A percentile compares a stretch with the other conserved stretches of the same genome.
These are phyloP conservation scores for Lobophora halterata DNA, from an alignment of 2,888 invertebrate genomes.

Conservation along the genomic window DNA sequence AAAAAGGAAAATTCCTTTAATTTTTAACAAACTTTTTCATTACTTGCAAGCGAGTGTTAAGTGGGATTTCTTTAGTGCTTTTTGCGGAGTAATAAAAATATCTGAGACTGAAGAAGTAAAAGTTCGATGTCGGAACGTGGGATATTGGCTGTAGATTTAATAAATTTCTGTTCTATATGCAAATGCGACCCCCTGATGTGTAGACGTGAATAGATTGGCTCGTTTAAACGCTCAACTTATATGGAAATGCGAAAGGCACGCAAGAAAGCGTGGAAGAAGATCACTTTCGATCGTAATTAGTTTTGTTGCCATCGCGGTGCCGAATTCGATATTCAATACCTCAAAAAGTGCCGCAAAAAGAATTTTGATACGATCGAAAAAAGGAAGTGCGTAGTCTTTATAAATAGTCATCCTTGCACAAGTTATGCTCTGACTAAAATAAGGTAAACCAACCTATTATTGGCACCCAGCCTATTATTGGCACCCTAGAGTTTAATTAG, in stretches of 20 bases:
- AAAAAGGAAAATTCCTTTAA: constrained; percentile 13
- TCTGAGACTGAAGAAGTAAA: constrained; percentile 67
- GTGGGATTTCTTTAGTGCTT: constrained; percentile 38
- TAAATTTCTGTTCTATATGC: constrained; percentile 81
- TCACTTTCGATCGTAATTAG: constrained; percentile 78
- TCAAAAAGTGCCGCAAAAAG: constrained; percentile 18
- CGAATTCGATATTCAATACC: constrained; percentile 64
- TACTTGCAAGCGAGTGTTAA: constrained; percentile 18
- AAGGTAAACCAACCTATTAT: too few relatives aligned
- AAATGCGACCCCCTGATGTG: constrained; percentile 80
- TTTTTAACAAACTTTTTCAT: constrained; percentile 14
- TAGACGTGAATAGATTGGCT: constrained; percentile 81
- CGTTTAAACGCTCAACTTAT: constrained; percentile 80
- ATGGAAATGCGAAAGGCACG: constrained; percentile 80
- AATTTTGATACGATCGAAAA: constrained; percentile 17
- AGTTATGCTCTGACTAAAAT: too few relatives aligned
- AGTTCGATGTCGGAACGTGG: constrained; percentile 75
- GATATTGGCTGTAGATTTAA: constrained; percentile 81
- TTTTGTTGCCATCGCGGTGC: constrained; percentile 67
- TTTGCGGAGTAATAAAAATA: constrained; percentile 64
- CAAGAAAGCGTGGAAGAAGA: constrained; percentile 78
- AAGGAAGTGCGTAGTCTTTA: too few relatives aligned
- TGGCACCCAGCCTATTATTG: too few relatives aligned
- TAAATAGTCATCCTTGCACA: too few relatives aligned
- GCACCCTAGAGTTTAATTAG: too few relatives aligned